Conservation (phyloP, 2,888 invertebrate genomes). For the Andrena haemorrhoa region DNA sequence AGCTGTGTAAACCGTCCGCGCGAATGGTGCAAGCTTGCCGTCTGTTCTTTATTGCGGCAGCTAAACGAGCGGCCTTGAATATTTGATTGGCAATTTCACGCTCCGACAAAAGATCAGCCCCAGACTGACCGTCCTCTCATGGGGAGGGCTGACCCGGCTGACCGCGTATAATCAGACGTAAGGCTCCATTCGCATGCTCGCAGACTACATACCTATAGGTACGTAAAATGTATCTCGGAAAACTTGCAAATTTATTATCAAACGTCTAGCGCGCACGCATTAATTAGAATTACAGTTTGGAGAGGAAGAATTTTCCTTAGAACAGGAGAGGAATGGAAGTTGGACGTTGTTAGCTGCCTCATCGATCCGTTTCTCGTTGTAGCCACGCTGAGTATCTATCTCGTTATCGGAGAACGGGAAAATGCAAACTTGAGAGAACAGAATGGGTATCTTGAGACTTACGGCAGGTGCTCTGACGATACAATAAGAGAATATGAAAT, state of each 20-base stretch:
- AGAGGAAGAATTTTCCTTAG: background rate
- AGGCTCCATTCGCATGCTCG: conserved; percentile 16
- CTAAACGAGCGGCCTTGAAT: conserved; percentile 76
- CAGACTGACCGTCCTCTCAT: conserved; percentile 47
- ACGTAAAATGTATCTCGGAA: no score
- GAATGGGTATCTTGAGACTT: conserved; percentile 28
- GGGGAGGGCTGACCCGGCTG: conserved; percentile 60
- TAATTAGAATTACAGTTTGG: no score
- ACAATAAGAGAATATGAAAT: conserved; percentile 59
- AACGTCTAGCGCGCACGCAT: no score
- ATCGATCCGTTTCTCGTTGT: background rate
- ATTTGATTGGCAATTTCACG: conserved; percentile 80
- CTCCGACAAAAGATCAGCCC: conserved; percentile 71
- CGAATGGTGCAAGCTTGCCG: conserved; percentile 60
- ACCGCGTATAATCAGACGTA: conserved; percentile 63
- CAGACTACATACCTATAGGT: background rate
- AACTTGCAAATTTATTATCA: no score
- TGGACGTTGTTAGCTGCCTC: background rate
- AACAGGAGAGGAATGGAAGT: background rate
- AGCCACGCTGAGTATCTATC: background rate
- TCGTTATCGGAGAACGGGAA: conserved; percentile 23
- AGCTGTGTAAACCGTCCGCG: conserved; percentile 68
- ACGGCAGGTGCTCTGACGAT: conserved; percentile 20
- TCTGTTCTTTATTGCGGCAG: conserved; percentile 76
- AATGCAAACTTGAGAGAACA: conserved; percentile 20